Base-by-base conservation (phyloP, 2,113 vertebrate species). In the Dicrurus megarhynchus region DNA sequence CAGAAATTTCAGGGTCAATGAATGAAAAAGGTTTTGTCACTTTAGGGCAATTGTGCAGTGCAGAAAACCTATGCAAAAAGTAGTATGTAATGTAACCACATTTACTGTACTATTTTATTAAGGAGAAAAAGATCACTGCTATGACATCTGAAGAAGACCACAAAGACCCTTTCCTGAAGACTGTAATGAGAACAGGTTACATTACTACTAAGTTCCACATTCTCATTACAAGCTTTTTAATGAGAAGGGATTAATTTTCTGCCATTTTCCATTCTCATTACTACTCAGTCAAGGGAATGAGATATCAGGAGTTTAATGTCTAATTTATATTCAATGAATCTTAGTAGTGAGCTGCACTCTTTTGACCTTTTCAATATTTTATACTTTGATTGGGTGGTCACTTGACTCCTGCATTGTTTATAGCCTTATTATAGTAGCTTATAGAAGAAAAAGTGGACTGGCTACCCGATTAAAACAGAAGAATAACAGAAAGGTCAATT, bases 261-360 rank as follows among this genome's bases (percentile, higher is more conserved):
- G 73, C 92, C 96, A 96, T 97, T 94, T 97, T 96, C 95, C 47
- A 89, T 82, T 96, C 89, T 95, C 89, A 96, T 97, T 97, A 94
- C 91, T 90, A 90, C 82, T 92, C 84, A 97, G 89, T 96, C 89
- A 96, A 95, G 89, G 61, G 79, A 96, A 93, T 8, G 17, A 93
- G 82, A 77, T 93, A 96, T 95, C 87, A 89, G 32, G 76, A 88
- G 55, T 95, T 95, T 96, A 97, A 97, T 97, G 76, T 59, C 90
- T 97, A 96, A 97, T 97, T 97, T 97, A 94, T 97, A 97, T 96
- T 97, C 95, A 94, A 88, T 91, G 82, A 95, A 90, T 93, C 90
- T 77, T 95, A 57, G 69, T 84, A 87, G 63, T 82, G 76, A 93
- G 84, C 59, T 91, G 68, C 65, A 90, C 88, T 88, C 60, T 89